Base-by-base conservation (phyloP, 2,797 vertebrate species). In the Rhinatrema bivittatum region DNA sequence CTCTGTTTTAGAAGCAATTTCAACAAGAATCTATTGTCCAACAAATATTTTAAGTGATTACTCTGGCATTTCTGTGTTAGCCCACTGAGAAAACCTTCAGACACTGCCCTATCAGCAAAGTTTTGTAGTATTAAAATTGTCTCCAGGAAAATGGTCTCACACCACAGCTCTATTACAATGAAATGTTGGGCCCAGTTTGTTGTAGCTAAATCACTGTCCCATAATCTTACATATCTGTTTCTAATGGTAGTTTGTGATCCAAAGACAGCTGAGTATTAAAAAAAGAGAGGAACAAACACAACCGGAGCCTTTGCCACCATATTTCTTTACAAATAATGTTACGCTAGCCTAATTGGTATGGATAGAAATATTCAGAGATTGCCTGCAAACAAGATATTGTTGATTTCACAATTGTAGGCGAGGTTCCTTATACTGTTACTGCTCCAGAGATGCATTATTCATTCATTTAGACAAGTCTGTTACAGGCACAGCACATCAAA, bases 281-380 rank as follows among this genome's bases (percentile, higher is more conserved):
- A 51, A 58, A 47, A 53, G 28, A 46, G 53, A 59, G 42, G 49
- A 25, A 41, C 35, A 45, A 53, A 62, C 49, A 60, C 15, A 4
- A 39, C n/a, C n/a, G n/a, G n/a, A n/a, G n/a, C n/a, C n/a, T n/a
- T n/a, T n/a, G n/a, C n/a, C n/a, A n/a, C n/a, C n/a, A n/a, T n/a
- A n/a, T n/a, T n/a, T n/a, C n/a, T n/a, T n/a, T n/a, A n/a, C n/a
- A 61, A 55, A 53, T 20, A 58, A 53, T n/a, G 37, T 36, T 53
- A 49, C 35, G 27, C 7, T 51, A 58, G 43, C 18, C 34, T 49
- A 51, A 46, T 1, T 41, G 45, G 39, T 49, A 40, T 13, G 31
- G 26, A 42, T 40, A 67, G 51, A 70, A 74, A 65, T 65, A 72
- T 56, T 60, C 53, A 50, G 59, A 56, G n/a, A n/a, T n/a, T n/a